Evolutionary conservation across 2,797 vertebrate genomes (phyloP).

Genomic region (Amblyopsis hoosieri): DNA sequence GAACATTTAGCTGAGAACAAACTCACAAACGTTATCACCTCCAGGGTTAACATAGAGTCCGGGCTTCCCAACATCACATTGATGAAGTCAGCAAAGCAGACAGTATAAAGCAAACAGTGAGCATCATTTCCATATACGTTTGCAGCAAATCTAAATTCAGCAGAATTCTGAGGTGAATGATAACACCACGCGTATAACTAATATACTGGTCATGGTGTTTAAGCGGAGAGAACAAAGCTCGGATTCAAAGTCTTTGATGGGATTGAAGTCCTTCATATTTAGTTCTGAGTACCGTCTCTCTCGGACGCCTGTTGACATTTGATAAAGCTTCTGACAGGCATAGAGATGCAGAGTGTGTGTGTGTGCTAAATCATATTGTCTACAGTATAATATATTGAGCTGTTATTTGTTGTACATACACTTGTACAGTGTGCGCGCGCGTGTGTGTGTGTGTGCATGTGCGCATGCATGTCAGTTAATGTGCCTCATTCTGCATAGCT

Average conservation of each 20-base stretch:
- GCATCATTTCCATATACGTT: slow-evolving; percentile 33
- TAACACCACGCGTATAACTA: slow-evolving; percentile 31
- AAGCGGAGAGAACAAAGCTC: slow-evolving; percentile 29
- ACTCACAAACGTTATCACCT: slow-evolving; percentile 46
- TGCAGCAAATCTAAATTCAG: slow-evolving; percentile 41
- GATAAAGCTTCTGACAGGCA: slow-evolving; percentile 26
- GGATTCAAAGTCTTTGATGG: slow-evolving; percentile 54
- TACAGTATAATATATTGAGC: slow-evolving; percentile 7
- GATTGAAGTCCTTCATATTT: slow-evolving; percentile 46
- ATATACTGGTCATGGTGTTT: slow-evolving; percentile 15
- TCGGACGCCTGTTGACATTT: slow-evolving; percentile 27
- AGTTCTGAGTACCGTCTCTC: slow-evolving; percentile 29
- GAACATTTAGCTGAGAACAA: slow-evolving; percentile 25
- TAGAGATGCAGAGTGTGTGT: slow-evolving; percentile 40
- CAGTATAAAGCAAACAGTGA: slow-evolving; percentile 2
- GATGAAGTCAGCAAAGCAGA: slow-evolving; percentile 17
- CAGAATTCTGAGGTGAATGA: slow-evolving; percentile 22
- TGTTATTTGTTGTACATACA: slow-evolving; percentile 39
- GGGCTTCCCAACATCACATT: slow-evolving; percentile 26
- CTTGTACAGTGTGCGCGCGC: slow-evolving; percentile 9
- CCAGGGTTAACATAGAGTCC: slow-evolving; percentile 52
- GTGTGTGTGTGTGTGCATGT: slow-evolving; percentile 4
- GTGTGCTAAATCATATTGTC: slow-evolving; percentile 15
- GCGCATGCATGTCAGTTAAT: slow-evolving; percentile 24
- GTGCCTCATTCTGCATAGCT: slow-evolving; percentile 32